A percentile compares a stretch with the other conserved stretches of the same genome.
Conservation (phyloP, 2,888 invertebrate genomes). For the Myopa testacea region DNA sequence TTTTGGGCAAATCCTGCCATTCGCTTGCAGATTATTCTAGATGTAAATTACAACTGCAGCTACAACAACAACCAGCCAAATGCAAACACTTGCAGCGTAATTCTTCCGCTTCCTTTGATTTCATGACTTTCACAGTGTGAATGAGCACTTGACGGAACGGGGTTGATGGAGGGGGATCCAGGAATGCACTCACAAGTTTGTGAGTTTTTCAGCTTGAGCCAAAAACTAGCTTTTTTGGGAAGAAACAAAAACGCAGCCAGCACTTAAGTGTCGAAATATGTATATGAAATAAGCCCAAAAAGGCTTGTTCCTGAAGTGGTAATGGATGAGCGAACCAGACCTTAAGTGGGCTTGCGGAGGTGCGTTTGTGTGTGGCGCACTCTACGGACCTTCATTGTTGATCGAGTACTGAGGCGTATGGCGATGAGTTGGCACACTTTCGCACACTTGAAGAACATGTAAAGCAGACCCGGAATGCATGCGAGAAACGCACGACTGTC, state of each 20-base stretch:
- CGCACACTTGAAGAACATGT: background rate
- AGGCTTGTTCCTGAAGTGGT: background rate
- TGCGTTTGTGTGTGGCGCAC: background rate
- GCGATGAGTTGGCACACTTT: background rate
- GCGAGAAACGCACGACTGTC: background rate
- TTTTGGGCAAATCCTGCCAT: too few relatives aligned
- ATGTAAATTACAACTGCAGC: background rate
- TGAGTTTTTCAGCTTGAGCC: background rate
- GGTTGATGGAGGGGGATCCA: background rate
- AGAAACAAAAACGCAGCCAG: background rate
- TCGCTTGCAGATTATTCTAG: too few relatives aligned
- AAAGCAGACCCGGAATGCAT: background rate
- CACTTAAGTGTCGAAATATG: constrained; percentile 1
- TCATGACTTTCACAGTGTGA: background rate
- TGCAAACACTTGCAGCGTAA: background rate
- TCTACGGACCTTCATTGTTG: background rate
- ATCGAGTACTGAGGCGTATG: background rate
- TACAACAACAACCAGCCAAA: background rate
- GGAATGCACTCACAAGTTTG: background rate
- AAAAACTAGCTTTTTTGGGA: background rate
- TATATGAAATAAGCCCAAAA: background rate
- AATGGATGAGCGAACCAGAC: background rate
- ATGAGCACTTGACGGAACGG: background rate
- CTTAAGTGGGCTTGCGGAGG: background rate
- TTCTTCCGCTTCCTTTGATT: background rate